Base-by-base conservation (phyloP, 2,888 invertebrate species). In the Amphipyra berbera region DNA sequence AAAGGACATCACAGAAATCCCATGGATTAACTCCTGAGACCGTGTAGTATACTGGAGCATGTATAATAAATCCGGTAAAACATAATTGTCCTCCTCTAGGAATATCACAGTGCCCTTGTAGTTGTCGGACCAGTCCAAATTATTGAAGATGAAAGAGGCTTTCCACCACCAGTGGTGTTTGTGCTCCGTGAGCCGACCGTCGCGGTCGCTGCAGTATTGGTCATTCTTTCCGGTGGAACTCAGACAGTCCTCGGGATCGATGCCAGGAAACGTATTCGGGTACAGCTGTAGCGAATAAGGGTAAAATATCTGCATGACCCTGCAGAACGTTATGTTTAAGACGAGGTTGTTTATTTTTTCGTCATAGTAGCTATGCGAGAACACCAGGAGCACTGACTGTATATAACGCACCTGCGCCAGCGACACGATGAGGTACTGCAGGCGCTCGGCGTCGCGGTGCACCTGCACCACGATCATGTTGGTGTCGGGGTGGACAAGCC, bases 151-250 rank as follows among this genome's bases (percentile, higher is more conserved):
- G 44, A 80, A 81, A 63, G 81, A 73, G 1, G 84, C 88, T 45
- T 79, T 87, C 90, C 90, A 90, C 90, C 90, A 90, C 90, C 90
- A 90, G 72, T 90, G 89, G 47, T 88, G 88, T 66, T 90, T 90
- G 62, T 68, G 70, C 70, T 90, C 84, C 2, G 79, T 60, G 40
- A 61, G 68, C 10, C 52, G 63, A n/a, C 84, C 86, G 59, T 85
- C 79, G 6, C 89, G 82, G 12, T 44, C 37, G 44, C 48, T 62
- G 61, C 84, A 84, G 35, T 30, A 52, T 13, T 35, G 41, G n/a
- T 21, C 45, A 8, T 13, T 2, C 14, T 9, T 30, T 6, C 47
- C 38, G 9, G n/a, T 33, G 14, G 38, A 37, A 21, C 59, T 41
- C 33, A 49, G 38, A 44, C 82, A 83, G 45, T 87, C 85, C 3